Evolutionary conservation across 2,888 invertebrate species (phyloP).

Genomic region (Antheraea yamamai): DNA sequence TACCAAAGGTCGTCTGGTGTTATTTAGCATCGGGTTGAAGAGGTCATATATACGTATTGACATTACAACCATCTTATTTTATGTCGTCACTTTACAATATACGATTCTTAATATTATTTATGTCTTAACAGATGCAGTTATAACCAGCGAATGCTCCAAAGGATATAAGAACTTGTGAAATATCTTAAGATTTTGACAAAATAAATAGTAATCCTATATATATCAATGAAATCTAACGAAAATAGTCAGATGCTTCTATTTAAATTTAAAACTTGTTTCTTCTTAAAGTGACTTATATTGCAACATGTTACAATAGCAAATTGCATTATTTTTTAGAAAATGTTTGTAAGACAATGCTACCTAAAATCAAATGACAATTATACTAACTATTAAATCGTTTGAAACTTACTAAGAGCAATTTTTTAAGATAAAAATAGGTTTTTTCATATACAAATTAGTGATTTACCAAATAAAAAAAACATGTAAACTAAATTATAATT

Average conservation of each 20-base stretch:
- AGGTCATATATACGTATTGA: not conserved
- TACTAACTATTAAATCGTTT: too few relatives aligned
- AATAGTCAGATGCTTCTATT: too few relatives aligned
- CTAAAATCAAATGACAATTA: too few relatives aligned
- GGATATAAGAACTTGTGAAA: not conserved
- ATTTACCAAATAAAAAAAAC: too few relatives aligned
- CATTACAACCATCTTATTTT: not conserved
- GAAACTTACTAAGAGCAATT: too few relatives aligned
- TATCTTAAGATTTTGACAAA: not conserved
- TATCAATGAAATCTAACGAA: not conserved
- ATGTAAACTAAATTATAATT: too few relatives aligned
- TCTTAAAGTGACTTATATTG: not conserved
- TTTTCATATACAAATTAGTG: too few relatives aligned
- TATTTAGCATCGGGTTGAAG: slow-evolving; percentile 8
- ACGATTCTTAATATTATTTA: not conserved
- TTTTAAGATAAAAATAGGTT: too few relatives aligned
- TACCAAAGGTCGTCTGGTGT: not conserved
- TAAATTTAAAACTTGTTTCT: not conserved
- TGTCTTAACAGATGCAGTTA: not conserved
- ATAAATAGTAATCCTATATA: not conserved
- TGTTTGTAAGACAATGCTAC: too few relatives aligned
- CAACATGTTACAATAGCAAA: not conserved
- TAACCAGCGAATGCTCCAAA: not conserved
- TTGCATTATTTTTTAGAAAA: too few relatives aligned
- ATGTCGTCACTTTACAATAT: not conserved